Conservation (phyloP, 1,140 invertebrate genomes). For the Metaphire vulgaris region DNA sequence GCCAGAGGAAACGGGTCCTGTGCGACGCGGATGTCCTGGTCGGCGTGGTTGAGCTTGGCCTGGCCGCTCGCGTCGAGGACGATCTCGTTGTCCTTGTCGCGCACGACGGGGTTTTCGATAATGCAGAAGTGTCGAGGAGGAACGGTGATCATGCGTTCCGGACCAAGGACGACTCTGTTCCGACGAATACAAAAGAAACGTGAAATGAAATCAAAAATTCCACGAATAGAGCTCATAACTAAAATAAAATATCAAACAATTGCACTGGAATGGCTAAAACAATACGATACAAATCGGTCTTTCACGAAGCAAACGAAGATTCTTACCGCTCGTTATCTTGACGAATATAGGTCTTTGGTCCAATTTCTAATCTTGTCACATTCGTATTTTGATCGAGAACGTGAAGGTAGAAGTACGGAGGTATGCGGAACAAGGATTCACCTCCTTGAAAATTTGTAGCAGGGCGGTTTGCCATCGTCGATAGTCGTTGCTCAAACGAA, state of each 20-base stretch:
- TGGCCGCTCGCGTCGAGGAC: constrained; percentile 50
- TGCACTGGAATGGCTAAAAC: neutral
- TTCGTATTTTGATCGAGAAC: constrained; percentile 57
- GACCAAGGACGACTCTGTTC: constrained; percentile 48
- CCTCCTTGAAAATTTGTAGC: too few relatives aligned
- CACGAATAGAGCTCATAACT: neutral
- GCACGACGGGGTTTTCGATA: constrained; percentile 53
- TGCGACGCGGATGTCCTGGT: constrained; percentile 54
- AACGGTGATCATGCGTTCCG: constrained; percentile 55
- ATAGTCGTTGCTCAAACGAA: too few relatives aligned
- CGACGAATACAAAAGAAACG: constrained; percentile 7
- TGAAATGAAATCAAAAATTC: neutral
- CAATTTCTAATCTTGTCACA: constrained; percentile 54
- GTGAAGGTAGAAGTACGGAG: constrained; percentile 55
- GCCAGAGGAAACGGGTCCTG: constrained; percentile 58
- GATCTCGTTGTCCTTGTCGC: constrained; percentile 46
- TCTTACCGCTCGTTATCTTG: constrained; percentile 56
- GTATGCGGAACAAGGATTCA: constrained; percentile 52
- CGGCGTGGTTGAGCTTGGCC: constrained; percentile 52
- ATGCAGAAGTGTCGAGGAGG: constrained; percentile 56
- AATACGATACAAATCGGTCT: neutral
- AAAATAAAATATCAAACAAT: constrained; percentile 1
- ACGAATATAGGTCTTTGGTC: constrained; percentile 55
- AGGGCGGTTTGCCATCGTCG: too few relatives aligned
- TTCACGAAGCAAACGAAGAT: neutral